Evolutionary conservation across 2,113 vertebrate species (phyloP).

Genomic region (Bucco capensis): DNA sequence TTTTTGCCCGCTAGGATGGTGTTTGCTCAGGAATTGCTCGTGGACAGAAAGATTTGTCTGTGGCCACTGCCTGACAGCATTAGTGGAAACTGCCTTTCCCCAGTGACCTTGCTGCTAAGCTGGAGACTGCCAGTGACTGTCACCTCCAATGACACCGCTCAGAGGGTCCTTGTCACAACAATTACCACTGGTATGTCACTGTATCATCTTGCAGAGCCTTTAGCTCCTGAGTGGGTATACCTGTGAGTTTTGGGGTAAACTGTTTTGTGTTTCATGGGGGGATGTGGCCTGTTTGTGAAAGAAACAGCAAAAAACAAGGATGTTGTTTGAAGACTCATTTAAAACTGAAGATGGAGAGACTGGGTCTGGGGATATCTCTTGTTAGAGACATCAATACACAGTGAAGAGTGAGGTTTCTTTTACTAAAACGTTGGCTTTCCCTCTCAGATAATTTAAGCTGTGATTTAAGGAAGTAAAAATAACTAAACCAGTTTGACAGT

Average conservation of each 20-base stretch:
- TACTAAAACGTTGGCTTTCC: neutral
- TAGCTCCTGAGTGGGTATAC: neutral
- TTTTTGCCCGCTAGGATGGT: neutral
- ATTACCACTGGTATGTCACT: slow-evolving; percentile 52
- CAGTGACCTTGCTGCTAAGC: slow-evolving; percentile 62
- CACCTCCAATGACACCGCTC: slow-evolving; percentile 64
- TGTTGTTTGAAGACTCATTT: neutral
- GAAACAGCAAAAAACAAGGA: neutral
- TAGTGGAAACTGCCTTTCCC: slow-evolving; percentile 59
- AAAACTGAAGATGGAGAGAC: neutral
- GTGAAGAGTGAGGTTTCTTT: neutral
- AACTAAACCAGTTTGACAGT: neutral
- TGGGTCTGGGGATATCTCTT: neutral
- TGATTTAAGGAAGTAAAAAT: neutral
- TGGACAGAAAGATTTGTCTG: neutral
- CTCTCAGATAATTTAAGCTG: neutral
- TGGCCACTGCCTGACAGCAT: slow-evolving; percentile 15
- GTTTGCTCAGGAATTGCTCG: neutral
- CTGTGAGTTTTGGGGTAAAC: neutral
- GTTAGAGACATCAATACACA: neutral
- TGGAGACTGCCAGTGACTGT: slow-evolving; percentile 52
- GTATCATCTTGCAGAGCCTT: neutral
- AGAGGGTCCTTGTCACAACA: slow-evolving; percentile 66
- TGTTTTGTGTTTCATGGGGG: neutral
- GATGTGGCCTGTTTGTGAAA: neutral